These are phyloP conservation scores for Ciconia boyciana DNA, from an alignment of 2,113 vertebrate species.

Conservation along the genomic window DNA sequence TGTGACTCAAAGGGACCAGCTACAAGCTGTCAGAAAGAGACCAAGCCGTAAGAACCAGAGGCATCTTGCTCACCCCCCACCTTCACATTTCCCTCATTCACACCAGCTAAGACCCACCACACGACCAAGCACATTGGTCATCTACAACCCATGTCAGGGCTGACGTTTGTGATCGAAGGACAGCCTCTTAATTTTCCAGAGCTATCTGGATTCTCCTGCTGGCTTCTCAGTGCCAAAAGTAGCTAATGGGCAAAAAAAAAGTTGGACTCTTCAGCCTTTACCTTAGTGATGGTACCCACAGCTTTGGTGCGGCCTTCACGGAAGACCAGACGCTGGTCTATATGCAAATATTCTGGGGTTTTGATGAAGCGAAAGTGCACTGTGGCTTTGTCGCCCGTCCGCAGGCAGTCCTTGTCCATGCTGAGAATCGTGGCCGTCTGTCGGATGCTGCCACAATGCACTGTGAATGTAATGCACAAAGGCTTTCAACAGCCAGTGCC, in stretches of 20 bases:
- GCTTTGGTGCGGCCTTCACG: constrained; percentile 97
- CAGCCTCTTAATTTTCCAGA: not conserved
- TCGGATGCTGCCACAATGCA: constrained; percentile 97
- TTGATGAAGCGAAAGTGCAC: constrained; percentile 99
- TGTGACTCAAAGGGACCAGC: not conserved
- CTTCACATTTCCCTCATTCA: not conserved
- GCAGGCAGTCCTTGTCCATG: constrained; percentile 96
- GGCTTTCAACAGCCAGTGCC: not conserved
- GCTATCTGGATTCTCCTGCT: not conserved
- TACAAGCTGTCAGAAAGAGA: not conserved
- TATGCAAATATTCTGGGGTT: constrained; percentile 94
- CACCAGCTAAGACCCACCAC: not conserved
- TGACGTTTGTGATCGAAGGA: not conserved
- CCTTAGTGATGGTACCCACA: constrained; percentile 98
- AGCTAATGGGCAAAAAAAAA: not conserved
- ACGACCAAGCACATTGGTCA: not conserved
- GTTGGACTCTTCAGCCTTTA: constrained; percentile 3
- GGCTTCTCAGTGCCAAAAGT: not conserved
- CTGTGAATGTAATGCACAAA: constrained; percentile 58
- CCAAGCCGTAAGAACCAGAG: not conserved
- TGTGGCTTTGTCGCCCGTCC: constrained; percentile 95
- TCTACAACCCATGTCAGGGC: not conserved
- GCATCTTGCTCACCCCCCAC: not conserved
- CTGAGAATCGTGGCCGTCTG: constrained; percentile 97
- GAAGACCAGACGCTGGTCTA: constrained; percentile 96